Evolutionary conservation across 1,140 invertebrate species (phyloP), one percentile per base, ranked within the genome.

Genomic region (Lepidurus arcticus): DNA sequence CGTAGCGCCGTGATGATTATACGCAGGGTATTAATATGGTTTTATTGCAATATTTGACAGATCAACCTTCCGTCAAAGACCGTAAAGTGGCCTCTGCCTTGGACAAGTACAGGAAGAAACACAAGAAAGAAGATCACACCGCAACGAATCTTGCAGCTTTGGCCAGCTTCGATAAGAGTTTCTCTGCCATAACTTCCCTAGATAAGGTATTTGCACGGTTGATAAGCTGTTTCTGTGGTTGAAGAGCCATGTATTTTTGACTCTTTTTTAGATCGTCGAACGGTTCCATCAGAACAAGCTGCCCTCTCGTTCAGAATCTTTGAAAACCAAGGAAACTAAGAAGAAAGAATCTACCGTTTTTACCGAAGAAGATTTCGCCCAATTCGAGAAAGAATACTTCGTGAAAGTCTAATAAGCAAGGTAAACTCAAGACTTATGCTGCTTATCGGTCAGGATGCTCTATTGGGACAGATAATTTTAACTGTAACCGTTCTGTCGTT

Each of bases 401-500:
- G 83, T 84, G 42, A 81, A 81, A 78, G 34, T 42, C 13, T 77
- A 34, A 78, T 44, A 42, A 76, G 45, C 74, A 42, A 43, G 34
- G 53, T 78, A 76, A 65, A 76, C 16, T 73, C 75, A 34, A 34
- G 34, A 34, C 34, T 34, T 65, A 80, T 24, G 47, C 42, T 80
- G 42, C 73, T 78, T 24, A 76, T 80, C 7, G 84, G 82, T n/a
- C 84, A 86, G 81, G 80, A 81, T 77, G 82, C 84, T 76, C 84
- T 73, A 10, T 34, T 80, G 77, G 91, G 90, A 53, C 89, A 88
- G 84, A 78, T 87, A 47, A 85, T 90, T 81, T 84, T 91, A 78
- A 85, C 88, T 79, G 80, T 86, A 26, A 88, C 87, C 11, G 83
- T 87, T 3, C 81, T 86, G 26, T 80, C 89, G 53, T 91, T 91